Evolutionary conservation across 2,888 invertebrate species (phyloP).

Genomic region (Caenorhabditis virilis): DNA sequence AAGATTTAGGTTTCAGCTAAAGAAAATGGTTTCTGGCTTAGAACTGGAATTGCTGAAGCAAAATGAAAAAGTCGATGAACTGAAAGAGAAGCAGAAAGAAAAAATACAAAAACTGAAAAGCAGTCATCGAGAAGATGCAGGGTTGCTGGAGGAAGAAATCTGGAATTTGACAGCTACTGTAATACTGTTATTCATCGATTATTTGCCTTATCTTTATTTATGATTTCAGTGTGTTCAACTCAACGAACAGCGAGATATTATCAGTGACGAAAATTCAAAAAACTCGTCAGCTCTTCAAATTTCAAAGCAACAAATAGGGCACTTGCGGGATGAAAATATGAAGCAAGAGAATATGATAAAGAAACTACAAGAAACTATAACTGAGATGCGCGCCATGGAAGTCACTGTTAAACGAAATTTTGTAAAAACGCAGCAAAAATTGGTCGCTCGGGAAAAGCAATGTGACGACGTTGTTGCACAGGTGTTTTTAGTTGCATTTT

Average conservation of each 20-base stretch:
- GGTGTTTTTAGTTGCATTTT: background rate
- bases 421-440: slow-evolving; percentile 24
- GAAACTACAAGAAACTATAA: slow-evolving; percentile 11
- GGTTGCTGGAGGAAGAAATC: slow-evolving; percentile 41
- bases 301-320: slow-evolving; percentile 29
- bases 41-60: slow-evolving; percentile 6
- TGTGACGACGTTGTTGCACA: slow-evolving; percentile 4
- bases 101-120: slow-evolving; percentile 14
- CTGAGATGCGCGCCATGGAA: slow-evolving; percentile 16
- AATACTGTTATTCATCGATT: background rate
- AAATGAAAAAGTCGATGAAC: slow-evolving; percentile 7
- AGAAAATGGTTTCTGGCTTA: slow-evolving; percentile 10
- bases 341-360: slow-evolving; percentile 21
- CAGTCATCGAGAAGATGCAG: slow-evolving; percentile 24
- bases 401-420: slow-evolving; percentile 11
- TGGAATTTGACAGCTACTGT: slow-evolving; percentile 51
- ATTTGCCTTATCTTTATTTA: background rate
- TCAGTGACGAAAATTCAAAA: slow-evolving; percentile 30
- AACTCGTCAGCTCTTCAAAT: slow-evolving; percentile 17
- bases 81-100: slow-evolving; percentile 13
- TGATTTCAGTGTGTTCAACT: slow-evolving; percentile 41
- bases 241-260: slow-evolving; percentile 34
- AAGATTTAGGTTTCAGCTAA: slow-evolving; percentile 12
- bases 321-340: slow-evolving; percentile 18
- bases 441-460: slow-evolving; percentile 2